Percentiles rank a stretch among this genome's conserved stretches.
phyloP scores from a whole-genome alignment of 2,113 vertebrate species.

The Astur gentilis region DNA sequence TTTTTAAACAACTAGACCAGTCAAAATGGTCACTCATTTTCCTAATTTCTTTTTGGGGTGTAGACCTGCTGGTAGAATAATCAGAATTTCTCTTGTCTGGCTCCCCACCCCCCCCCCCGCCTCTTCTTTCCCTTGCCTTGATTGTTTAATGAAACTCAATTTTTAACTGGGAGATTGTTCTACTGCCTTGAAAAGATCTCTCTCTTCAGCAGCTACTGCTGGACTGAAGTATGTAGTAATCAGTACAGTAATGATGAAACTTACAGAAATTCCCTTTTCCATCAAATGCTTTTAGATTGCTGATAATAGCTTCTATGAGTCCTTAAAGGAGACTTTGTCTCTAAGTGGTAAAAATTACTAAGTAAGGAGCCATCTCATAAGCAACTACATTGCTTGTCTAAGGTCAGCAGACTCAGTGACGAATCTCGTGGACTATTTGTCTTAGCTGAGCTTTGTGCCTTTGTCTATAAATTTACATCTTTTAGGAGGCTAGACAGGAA shows the following conservation, averaged over 20 bases:
- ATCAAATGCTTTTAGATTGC: not conserved
- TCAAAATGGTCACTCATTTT: not conserved
- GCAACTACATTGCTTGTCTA: not conserved
- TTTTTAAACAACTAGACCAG: not conserved
- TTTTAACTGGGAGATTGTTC: not conserved
- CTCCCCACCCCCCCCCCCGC: rapidly evolving
- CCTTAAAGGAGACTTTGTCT: not conserved
- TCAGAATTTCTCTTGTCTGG: not conserved
- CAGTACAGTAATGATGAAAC: not conserved
- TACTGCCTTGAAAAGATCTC: not conserved
- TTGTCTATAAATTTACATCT: not conserved
- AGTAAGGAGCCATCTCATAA: not conserved
- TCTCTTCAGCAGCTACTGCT: not conserved
- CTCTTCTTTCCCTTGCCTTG: not conserved
- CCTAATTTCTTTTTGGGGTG: not conserved
- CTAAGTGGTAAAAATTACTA: not conserved
- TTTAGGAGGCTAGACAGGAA: not conserved
- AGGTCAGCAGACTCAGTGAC: not conserved
- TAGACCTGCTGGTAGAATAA: not conserved
- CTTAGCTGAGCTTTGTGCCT: not conserved
- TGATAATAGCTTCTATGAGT: not conserved
- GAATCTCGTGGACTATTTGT: not conserved
- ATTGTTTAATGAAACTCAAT: not conserved
- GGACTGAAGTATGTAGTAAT: not conserved
- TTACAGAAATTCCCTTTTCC: not conserved